phyloP scores from a whole-genome alignment of 2,888 invertebrate genomes.

The Harpalus rubripes region DNA sequence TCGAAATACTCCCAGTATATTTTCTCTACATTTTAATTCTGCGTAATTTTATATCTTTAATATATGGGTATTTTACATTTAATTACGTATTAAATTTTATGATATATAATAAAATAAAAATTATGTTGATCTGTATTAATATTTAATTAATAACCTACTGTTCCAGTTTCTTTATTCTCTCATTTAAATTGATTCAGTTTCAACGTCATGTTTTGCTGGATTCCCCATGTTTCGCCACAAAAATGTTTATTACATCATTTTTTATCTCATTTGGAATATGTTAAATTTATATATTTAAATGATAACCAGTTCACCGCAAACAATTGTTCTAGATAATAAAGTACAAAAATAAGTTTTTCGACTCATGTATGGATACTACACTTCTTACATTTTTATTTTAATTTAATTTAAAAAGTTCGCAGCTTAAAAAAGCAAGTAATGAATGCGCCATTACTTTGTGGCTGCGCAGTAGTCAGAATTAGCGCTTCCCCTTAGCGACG shows the following conservation, averaged over 20 bases:
- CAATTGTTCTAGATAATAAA: neutral
- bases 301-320: neutral
- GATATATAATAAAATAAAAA: neutral
- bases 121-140: neutral
- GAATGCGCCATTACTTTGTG: too few species aligned
- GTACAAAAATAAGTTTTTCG: neutral
- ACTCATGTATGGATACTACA: neutral
- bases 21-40: neutral
- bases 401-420: too few species aligned
- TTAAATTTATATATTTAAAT: neutral
- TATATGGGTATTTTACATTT: neutral
- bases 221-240: neutral
- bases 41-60: neutral
- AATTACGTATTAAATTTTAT: neutral
- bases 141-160: neutral
- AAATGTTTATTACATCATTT: neutral
- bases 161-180: neutral
- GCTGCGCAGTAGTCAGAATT: too few species aligned
- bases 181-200: neutral
- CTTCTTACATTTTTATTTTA: neutral
- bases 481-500: too few species aligned
- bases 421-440: too few species aligned
- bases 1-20: neutral
- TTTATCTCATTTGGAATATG: neutral
- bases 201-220: neutral